Evolutionary conservation across 2,888 invertebrate genomes (phyloP).

Genomic region (Pogonocherus hispidulus): DNA sequence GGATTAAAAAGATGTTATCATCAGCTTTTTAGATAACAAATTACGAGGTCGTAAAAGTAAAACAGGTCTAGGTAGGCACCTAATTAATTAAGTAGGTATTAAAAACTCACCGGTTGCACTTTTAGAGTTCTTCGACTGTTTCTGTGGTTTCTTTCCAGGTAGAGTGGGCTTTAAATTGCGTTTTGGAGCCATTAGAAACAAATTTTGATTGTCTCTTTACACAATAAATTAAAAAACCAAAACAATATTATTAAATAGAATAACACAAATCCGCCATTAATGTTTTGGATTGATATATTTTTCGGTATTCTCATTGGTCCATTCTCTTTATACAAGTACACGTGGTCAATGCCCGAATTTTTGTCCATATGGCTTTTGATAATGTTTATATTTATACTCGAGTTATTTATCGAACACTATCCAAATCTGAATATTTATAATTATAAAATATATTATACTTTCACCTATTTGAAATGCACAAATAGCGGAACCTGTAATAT

Average conservation of each 20-base stretch:
- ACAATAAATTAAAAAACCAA: slow-evolving; percentile 18
- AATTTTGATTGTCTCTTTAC: slow-evolving; percentile 15
- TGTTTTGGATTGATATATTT: slow-evolving; percentile 23
- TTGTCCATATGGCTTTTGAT: neutral
- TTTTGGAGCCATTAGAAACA: slow-evolving; percentile 22
- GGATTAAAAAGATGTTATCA: too few species aligned
- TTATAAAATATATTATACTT: too few species aligned
- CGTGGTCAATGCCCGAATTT: slow-evolving; percentile 7
- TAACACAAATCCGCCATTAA: slow-evolving; percentile 32
- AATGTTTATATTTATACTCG: too few species aligned
- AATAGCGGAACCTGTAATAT: neutral
- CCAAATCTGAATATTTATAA: too few species aligned
- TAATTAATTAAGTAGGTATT: neutral
- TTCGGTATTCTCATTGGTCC: slow-evolving; percentile 7
- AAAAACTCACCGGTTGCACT: slow-evolving; percentile 20
- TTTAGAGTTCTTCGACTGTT: slow-evolving; percentile 14
- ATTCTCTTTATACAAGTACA: neutral
- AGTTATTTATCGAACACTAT: too few species aligned
- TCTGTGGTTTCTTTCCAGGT: slow-evolving; percentile 19
- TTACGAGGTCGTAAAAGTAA: neutral
- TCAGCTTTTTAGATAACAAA: neutral
- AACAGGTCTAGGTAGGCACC: neutral
- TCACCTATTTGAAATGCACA: neutral
- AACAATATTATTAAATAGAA: slow-evolving; percentile 28
- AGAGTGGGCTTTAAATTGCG: slow-evolving; percentile 6